Evolutionary conservation across 1,140 invertebrate species (phyloP), one percentile per base, ranked within the genome.

Genomic region (Hirudo medicinalis): DNA sequence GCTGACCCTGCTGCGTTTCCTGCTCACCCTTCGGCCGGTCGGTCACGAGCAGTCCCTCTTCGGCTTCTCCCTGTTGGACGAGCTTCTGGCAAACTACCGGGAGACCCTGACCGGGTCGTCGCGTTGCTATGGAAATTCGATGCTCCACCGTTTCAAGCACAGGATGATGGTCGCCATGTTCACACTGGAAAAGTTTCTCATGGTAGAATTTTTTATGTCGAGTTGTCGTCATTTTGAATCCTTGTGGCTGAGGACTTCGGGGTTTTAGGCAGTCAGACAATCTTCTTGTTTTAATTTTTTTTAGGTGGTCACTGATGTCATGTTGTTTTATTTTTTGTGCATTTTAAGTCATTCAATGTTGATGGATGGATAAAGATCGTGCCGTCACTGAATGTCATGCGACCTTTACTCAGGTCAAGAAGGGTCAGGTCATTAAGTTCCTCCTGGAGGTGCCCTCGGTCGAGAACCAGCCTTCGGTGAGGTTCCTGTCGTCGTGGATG

Each of bases 381-480:
- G 17, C 11, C 5, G 8, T 25, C 19, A 63, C 15, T 63, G 19
- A 63, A 15, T 25, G 57, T 2, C 22, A 22, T 63, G 4, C 8
- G n/a, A 60, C 57, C 6, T 25, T 13, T 5, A 4, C 29, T 20
- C 57, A 63, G 57, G 57, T 32, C 22, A 63, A 63, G 22, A 63
- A 63, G 8, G 29, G 57, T 25, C 22, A 63, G 22, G 29, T 63
- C 57, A 63, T 63, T 6, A 22, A 13, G 29, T 54, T 70, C 25
- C 22, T 53, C n/a, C n/a, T 70, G 2, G 49, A 70, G 53, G 32
- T 54, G 4, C 25, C 53, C 17, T 54, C 40, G 22, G n/a, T 49
- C 4, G 69, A 70, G 69, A 70, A 25, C 49, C 69, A 70, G 25
- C 69, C 69, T 6, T 70, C 69, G 2, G 69, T 70, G 19, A 40